Percentiles rank a stretch among this genome's conserved stretches.
phyloP scores from a whole-genome alignment of 2,888 invertebrate species.

The Eilema caniola region DNA sequence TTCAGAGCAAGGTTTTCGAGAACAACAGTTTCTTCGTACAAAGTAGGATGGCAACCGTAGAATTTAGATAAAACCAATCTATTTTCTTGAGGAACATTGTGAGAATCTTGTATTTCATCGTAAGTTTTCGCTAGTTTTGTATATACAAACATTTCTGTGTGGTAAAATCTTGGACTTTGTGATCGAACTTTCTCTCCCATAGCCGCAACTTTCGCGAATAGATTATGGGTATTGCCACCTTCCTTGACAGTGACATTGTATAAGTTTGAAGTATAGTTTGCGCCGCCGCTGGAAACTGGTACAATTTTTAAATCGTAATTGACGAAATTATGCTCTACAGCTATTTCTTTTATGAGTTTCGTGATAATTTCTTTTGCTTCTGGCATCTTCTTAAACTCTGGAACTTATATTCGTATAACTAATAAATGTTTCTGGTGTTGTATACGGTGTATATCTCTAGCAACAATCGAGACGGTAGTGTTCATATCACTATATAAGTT shows the following conservation, averaged over 20 bases:
- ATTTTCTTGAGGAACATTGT: conserved; percentile 43
- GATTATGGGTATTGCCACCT: neutral
- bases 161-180: conserved; percentile 13
- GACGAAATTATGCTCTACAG: conserved; percentile 24
- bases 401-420: neutral
- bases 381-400: conserved; percentile 1
- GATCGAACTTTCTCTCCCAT: conserved; percentile 28
- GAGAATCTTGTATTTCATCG: conserved; percentile 35
- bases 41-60: conserved; percentile 49
- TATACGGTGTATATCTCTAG: neutral
- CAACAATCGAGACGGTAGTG: neutral
- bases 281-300: conserved; percentile 33
- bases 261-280: conserved; percentile 40
- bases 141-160: conserved; percentile 44
- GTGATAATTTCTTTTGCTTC: neutral
- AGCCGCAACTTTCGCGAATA: conserved; percentile 39
- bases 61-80: conserved; percentile 50
- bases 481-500: neutral
- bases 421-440: neutral
- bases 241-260: conserved; percentile 25
- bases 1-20: conserved; percentile 55
- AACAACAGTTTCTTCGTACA: conserved; percentile 58
- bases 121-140: conserved; percentile 34
- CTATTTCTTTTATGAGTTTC: conserved; percentile 22
- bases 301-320: conserved; percentile 26